These are phyloP conservation scores for Riptortus pedestris DNA, from an alignment of 1,140 invertebrate genomes.

Conservation along the genomic window DNA sequence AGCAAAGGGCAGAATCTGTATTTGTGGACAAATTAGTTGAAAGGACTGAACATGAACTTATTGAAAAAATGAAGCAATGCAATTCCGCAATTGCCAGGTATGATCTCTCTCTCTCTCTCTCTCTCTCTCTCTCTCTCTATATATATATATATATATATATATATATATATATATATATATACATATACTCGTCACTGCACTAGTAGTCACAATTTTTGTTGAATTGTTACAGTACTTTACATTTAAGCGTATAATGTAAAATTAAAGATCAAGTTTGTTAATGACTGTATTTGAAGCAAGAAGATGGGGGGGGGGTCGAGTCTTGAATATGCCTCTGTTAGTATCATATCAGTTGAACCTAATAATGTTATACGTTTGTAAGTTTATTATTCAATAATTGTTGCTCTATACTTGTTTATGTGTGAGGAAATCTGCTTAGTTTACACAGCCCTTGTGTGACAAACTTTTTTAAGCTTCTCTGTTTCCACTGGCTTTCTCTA, in stretches of 20 bases:
- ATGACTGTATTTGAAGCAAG: background rate
- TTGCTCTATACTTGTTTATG: too few relatives aligned
- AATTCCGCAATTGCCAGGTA: background rate
- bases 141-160: background rate
- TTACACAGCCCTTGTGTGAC: too few relatives aligned
- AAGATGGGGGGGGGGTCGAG: too few relatives aligned
- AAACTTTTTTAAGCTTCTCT: too few relatives aligned
- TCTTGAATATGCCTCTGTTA: too few relatives aligned
- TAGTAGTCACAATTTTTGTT: background rate
- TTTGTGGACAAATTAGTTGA: background rate
- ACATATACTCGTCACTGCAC: background rate
- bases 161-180: background rate
- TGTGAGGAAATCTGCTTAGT: too few relatives aligned
- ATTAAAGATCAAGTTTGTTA: background rate
- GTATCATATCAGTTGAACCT: too few relatives aligned
- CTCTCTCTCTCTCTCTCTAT: background rate
- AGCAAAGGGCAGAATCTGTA: background rate
- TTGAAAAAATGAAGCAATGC: conserved; percentile 11
- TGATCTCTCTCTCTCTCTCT: background rate
- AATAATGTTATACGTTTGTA: too few relatives aligned
- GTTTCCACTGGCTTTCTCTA: too few relatives aligned
- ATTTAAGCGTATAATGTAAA: too few relatives aligned
- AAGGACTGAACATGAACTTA: background rate
- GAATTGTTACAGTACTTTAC: background rate
- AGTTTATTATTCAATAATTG: too few relatives aligned